Evolutionary conservation across 2,888 invertebrate genomes (phyloP).

Genomic region (Sinopyrophorus schimmeli): DNA sequence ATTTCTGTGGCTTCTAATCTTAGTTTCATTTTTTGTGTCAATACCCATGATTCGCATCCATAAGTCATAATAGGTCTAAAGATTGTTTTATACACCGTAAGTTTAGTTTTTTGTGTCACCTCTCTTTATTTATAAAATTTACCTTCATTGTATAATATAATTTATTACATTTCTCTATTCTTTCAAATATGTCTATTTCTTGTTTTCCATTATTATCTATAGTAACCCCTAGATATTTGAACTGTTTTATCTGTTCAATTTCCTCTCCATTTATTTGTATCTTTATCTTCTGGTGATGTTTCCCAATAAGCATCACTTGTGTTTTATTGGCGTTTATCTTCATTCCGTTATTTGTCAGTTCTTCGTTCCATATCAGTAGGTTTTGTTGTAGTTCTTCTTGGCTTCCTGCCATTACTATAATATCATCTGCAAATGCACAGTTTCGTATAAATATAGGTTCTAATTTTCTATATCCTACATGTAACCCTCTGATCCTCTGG

Average conservation of each 20-base stretch:
- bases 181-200: slow-evolving; percentile 1
- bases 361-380: not conserved
- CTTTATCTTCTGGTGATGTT: not conserved
- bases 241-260: slow-evolving; percentile 5
- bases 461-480: slow-evolving; percentile 14
- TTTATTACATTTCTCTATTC: slow-evolving; percentile 7
- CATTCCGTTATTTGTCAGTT: slow-evolving; percentile 8
- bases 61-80: not conserved
- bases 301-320: slow-evolving; percentile 9
- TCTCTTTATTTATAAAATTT: slow-evolving; percentile 13
- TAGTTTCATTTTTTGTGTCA: slow-evolving; percentile 6
- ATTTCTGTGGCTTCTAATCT: slow-evolving; percentile 6
- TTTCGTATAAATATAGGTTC: slow-evolving; percentile 8
- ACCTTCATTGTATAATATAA: slow-evolving; percentile 8
- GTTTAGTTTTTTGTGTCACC: slow-evolving; percentile 1
- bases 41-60: slow-evolving; percentile 6
- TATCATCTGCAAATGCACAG: slow-evolving; percentile 18
- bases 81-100: slow-evolving; percentile 7
- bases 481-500: slow-evolving; percentile 5
- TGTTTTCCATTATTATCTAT: slow-evolving; percentile 5
- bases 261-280: slow-evolving; percentile 8
- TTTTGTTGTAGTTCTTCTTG: slow-evolving; percentile 5
- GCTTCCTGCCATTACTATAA: slow-evolving; percentile 12
- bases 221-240: slow-evolving; percentile 10
- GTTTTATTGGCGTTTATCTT: slow-evolving; percentile 9